phyloP scores from a whole-genome alignment of 2,888 invertebrate genomes.

The Cetonia aurata region DNA sequence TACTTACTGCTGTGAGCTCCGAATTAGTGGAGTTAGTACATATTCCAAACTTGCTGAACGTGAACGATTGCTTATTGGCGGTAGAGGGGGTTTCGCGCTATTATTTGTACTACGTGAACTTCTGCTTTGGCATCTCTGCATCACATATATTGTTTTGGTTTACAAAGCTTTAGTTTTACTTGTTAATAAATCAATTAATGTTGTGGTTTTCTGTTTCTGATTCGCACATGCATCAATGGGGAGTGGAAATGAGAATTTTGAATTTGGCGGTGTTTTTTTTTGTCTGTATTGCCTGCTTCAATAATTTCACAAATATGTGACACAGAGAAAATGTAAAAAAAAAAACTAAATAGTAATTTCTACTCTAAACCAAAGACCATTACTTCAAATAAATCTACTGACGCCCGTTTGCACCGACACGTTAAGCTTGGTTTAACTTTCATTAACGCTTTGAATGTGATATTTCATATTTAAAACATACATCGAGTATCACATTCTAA shows the following conservation, averaged over 20 bases:
- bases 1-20: constrained; percentile 59
- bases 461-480: too few relatives aligned
- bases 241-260: constrained; percentile 5
- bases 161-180: constrained; percentile 13
- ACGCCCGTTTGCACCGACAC: too few relatives aligned
- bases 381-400: constrained; percentile 28
- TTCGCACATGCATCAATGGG: background rate
- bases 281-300: constrained; percentile 54
- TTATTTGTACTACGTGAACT: constrained; percentile 56
- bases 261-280: constrained; percentile 25
- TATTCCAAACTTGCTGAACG: constrained; percentile 60
- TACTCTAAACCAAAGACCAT: constrained; percentile 44
- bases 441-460: too few relatives aligned
- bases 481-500: too few relatives aligned
- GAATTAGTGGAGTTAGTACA: constrained; percentile 59
- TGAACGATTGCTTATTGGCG: constrained; percentile 58
- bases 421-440: too few relatives aligned
- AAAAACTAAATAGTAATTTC: constrained; percentile 1
- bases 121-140: constrained; percentile 60
- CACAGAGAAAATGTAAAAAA: constrained; percentile 49
- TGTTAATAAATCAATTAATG: background rate
- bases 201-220: constrained; percentile 46
- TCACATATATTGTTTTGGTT: constrained; percentile 53
- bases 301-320: constrained; percentile 51
- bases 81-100: constrained; percentile 57